Conservation (phyloP, 2,888 invertebrate genomes). For the Phanerotoma sp. region DNA sequence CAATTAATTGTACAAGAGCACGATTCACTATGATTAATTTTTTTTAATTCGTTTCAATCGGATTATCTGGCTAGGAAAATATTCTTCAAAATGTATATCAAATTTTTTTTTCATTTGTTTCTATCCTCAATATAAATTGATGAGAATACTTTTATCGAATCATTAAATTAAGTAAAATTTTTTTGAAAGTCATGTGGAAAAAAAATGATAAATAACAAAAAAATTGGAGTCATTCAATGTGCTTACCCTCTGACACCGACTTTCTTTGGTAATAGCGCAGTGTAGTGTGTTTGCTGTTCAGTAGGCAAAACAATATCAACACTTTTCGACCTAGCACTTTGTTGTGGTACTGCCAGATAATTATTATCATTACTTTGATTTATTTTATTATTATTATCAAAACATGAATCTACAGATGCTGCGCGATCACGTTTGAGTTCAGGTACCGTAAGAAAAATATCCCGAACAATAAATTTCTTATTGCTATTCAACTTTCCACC, state of each 20-base stretch:
- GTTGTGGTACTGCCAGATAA: slow-evolving; percentile 71
- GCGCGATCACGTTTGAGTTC: slow-evolving; percentile 82
- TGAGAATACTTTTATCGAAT: too few relatives aligned
- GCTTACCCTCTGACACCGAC: slow-evolving; percentile 58
- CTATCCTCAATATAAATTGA: too few relatives aligned
- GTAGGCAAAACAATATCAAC: slow-evolving; percentile 88
- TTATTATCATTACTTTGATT: slow-evolving; percentile 58
- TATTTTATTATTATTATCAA: slow-evolving; percentile 68
- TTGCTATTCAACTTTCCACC: slow-evolving; percentile 17
- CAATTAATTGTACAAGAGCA: too few relatives aligned
- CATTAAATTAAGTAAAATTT: too few relatives aligned
- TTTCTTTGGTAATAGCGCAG: slow-evolving; percentile 64
- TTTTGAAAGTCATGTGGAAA: not conserved
- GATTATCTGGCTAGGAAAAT: too few relatives aligned
- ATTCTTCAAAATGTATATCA: too few relatives aligned
- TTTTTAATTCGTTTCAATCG: too few relatives aligned
- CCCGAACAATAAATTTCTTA: slow-evolving; percentile 62
- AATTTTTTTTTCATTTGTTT: too few relatives aligned
- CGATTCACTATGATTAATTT: too few relatives aligned
- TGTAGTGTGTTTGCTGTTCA: slow-evolving; percentile 81
- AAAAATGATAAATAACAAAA: not conserved
- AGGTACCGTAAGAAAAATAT: slow-evolving; percentile 79
- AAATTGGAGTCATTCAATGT: slow-evolving; percentile 21
- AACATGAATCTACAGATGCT: slow-evolving; percentile 85
- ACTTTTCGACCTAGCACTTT: slow-evolving; percentile 74